Base-by-base conservation (phyloP, 1,140 invertebrate species). In the Heliconius nattereri region DNA sequence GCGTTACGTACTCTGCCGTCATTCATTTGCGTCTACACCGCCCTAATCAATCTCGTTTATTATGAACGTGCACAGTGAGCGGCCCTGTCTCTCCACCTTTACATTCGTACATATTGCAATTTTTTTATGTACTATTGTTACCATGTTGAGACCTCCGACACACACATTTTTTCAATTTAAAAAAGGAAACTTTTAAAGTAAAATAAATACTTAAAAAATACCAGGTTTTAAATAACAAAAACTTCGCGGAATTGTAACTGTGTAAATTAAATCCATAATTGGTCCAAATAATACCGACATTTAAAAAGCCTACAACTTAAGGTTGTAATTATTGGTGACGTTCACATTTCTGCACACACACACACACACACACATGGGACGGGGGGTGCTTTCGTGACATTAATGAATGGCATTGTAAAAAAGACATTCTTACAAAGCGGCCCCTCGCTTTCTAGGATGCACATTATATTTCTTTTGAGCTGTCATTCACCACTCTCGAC, bases 11-110 rank as follows among this genome's bases (percentile, higher is more conserved):
- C 87, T 40, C 57, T 37, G 85, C 86, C 86, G 90, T 90, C 90
- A 91, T 91, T 92, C 92, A 92, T 92, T 94, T 91, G 87, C 85
- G 86, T 91, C 86, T 88, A 86, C 86, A 84, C 85, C 84, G 87
- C 87, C 90, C 89, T 88, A 89, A 89, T 92, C 91, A 90, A 92
- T 92, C 90, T 92, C 90, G 90, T 94, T 92, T 90, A 92, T 94
- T 92, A 92, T 92, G 90, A 90, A 92, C 90, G 87, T 88, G 88
- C 89, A 89, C 78, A 66, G 60, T 86, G 81, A 80, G 81, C 87
- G 84, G 81, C 85, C 82, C 84, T 84, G 86, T 85, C 85, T 87
- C 86, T 86, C 85, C 83, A 85, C 87, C 90, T 90, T 90, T 86
- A 87, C 84, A 90, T 90, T 89, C 83, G 85, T 85, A 88, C 87